Conservation (phyloP, 1,140 invertebrate species). For the Drosophila pallidifrons region DNA sequence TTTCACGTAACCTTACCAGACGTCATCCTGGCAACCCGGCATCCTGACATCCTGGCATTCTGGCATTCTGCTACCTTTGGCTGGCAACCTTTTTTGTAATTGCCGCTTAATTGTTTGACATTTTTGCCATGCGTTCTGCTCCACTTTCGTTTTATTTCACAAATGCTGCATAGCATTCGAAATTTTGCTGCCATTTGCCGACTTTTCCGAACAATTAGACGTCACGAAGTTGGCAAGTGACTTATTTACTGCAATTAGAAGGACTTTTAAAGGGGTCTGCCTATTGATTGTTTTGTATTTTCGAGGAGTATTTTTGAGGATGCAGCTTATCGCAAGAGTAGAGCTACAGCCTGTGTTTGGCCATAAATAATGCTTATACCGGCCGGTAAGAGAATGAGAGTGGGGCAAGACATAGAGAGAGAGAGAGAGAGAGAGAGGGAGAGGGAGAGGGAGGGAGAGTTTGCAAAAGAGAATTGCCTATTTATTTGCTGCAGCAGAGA, state of each 20-base stretch:
- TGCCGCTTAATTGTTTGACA: slow-evolving; percentile 79
- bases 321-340: slow-evolving; percentile 18
- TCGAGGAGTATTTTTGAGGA: not conserved
- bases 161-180: slow-evolving; percentile 38
- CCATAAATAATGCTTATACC: slow-evolving; percentile 54
- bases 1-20: slow-evolving; percentile 51
- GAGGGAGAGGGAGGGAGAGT: not conserved
- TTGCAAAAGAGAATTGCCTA: slow-evolving; percentile 48
- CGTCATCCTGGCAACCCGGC: not conserved
- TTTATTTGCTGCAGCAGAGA: slow-evolving; percentile 66
- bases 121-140: slow-evolving; percentile 50
- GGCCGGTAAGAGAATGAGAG: slow-evolving; percentile 56
- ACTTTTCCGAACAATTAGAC: slow-evolving; percentile 44
- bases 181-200: slow-evolving; percentile 37
- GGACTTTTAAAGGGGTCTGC: not conserved
- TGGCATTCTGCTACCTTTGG: slow-evolving; percentile 15
- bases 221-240: slow-evolving; percentile 33
- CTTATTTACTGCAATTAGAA: slow-evolving; percentile 49
- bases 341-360: slow-evolving; percentile 10
- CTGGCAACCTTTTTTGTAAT: slow-evolving; percentile 63
- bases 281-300: too few species aligned
- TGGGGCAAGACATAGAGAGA: too few species aligned
- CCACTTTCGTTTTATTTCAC: not conserved
- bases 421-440: not conserved
- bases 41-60: slow-evolving; percentile 7